Evolutionary conservation across 2,113 vertebrate species (phyloP), one percentile per base, ranked within the genome.

Genomic region (Castor canadensis): DNA sequence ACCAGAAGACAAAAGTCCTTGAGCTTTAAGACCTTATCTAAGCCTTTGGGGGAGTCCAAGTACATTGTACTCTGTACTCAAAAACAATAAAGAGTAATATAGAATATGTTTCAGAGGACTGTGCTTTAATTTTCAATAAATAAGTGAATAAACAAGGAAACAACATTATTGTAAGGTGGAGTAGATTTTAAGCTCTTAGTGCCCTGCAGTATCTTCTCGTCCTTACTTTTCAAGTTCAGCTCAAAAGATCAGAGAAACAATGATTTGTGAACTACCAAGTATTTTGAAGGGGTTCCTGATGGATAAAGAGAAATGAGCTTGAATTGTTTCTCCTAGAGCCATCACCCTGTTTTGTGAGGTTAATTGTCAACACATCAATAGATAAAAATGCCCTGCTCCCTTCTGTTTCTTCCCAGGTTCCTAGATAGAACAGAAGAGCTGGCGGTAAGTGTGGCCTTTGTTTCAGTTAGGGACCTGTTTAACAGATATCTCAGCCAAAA

Each of bases 391-490:
- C 28, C 91, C 76, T 43, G 40, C 93, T 97, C 60, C 43, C 24
- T 97, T 98, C 87, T 98, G 81, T 97, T 98, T 96, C 66, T 96
- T 92, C 97, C 62, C 90, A 99, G 99, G 96, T 98, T 99, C 96
- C 98, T 99, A 75, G 99, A 99, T 89, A 99, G 99, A 95, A 98
- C 98, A 6, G 99, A 99, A 97, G 99, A 99, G 28, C 97, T 98
- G 94, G 99, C 99, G 96, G 99, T 99, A 98, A 98, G 99, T 99
- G 97, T 97, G 97, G 16, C n/a, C 20, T 97, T 43, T 81, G 95
- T 97, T 96, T 72, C 30, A 26, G 87, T 86, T 73, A 88, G 91
- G 91, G 64, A 35, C 47, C 77, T 75, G 2, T 92, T 67, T 80
- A 85, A 60, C 67, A 79, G 49, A 71, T 69, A 54, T 85, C 64